A percentile compares a stretch with the other conserved stretches of the same genome.
Conservation (phyloP, 2,113 vertebrate species). For the Machaerirhynchus nigripectus region DNA sequence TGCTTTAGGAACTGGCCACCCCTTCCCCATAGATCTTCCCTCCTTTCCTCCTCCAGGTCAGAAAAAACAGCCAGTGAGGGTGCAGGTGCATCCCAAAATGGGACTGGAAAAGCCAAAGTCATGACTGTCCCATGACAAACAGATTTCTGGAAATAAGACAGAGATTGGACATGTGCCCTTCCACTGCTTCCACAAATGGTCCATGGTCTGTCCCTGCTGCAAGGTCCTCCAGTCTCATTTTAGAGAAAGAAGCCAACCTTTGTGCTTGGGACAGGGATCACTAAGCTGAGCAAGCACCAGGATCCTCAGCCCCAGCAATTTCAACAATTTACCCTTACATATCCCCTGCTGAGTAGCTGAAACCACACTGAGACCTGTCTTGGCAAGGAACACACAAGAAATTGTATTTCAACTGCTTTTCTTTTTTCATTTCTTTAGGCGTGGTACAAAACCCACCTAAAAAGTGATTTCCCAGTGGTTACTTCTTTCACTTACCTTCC, state of each 20-base stretch:
- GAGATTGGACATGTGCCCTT: neutral
- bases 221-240: neutral
- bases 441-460: neutral
- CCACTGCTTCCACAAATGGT: neutral
- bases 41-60: neutral
- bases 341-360: neutral
- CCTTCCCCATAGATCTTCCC: neutral
- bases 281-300: neutral
- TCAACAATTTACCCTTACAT: neutral
- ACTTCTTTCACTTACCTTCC: constrained; percentile 45
- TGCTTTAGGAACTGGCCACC: neutral
- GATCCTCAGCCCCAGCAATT: neutral
- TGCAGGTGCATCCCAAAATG: neutral
- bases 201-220: neutral
- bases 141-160: neutral
- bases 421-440: neutral
- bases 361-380: neutral
- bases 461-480: neutral
- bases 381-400: neutral
- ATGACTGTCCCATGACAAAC: neutral
- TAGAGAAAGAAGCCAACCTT: neutral
- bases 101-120: neutral
- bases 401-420: neutral
- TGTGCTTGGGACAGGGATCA: neutral
- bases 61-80: neutral